Evolutionary conservation across 2,797 vertebrate genomes (phyloP).

Genomic region (Tangara arthus): DNA sequence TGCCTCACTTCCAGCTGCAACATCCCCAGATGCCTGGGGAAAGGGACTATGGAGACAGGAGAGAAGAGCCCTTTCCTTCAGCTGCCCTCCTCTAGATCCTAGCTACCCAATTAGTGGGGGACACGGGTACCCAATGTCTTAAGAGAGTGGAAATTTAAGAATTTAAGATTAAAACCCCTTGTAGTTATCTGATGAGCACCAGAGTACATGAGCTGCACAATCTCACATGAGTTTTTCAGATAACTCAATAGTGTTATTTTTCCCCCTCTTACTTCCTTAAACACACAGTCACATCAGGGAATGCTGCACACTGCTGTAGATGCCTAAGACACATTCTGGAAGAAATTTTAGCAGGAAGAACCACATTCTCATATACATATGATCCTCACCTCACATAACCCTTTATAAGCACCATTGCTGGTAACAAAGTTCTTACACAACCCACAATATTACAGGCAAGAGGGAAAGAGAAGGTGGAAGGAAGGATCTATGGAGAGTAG

Average conservation of each 20-base stretch:
- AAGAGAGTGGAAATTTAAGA: not conserved
- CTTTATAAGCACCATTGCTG: not conserved
- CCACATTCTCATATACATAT: not conserved
- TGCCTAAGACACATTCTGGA: constrained; percentile 10
- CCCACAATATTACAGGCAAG: not conserved
- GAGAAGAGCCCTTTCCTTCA: not conserved
- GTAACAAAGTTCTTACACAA: not conserved
- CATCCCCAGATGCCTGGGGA: not conserved
- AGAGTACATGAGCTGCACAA: not conserved
- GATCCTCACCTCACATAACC: not conserved
- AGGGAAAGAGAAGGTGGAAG: not conserved
- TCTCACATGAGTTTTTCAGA: not conserved
- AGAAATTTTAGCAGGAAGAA: not conserved
- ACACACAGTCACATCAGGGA: not conserved
- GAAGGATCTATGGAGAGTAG: not conserved
- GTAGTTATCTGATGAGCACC: not conserved
- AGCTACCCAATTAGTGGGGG: not conserved
- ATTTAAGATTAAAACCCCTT: not conserved
- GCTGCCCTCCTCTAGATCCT: not conserved
- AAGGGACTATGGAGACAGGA: not conserved
- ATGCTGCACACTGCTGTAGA: not conserved
- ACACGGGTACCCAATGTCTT: not conserved
- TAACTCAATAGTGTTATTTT: not conserved
- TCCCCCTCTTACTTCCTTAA: not conserved
- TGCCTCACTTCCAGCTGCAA: not conserved